Evolutionary conservation across 2,888 invertebrate species (phyloP).

Genomic region (Drosophila colorata): DNA sequence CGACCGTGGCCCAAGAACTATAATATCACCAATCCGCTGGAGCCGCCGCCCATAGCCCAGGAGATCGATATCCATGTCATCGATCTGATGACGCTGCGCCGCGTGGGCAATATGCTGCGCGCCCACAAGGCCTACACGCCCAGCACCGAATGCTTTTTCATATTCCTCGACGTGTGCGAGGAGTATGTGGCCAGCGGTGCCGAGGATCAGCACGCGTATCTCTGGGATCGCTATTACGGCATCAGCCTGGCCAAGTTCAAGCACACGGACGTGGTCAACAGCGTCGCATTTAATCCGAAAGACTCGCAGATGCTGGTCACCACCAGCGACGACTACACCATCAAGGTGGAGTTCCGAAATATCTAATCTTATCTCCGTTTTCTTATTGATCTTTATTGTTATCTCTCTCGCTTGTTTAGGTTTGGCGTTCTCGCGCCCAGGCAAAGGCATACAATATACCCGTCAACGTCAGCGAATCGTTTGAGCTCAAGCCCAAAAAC

Average conservation of each 20-base stretch:
- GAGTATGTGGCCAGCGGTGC: conserved; percentile 94
- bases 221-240: conserved; percentile 95
- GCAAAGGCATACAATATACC: conserved; percentile 72
- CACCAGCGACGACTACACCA: conserved; percentile 92
- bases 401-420: conserved; percentile 48
- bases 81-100: conserved; percentile 90
- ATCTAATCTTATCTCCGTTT: background rate
- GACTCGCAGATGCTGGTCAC: conserved; percentile 93
- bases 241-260: conserved; percentile 91
- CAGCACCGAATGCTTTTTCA: conserved; percentile 94
- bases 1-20: conserved; percentile 93
- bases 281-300: conserved; percentile 93
- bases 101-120: conserved; percentile 91
- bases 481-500: conserved; percentile 71
- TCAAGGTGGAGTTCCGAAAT: conserved; percentile 86
- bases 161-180: conserved; percentile 93
- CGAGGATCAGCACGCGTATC: conserved; percentile 92
- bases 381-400: no score
- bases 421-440: conserved; percentile 81
- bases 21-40: conserved; percentile 90
- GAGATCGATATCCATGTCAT: conserved; percentile 95
- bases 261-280: conserved; percentile 93
- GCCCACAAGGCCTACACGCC: conserved; percentile 93
- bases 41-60: conserved; percentile 93
- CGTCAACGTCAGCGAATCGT: conserved; percentile 72